phyloP scores from a whole-genome alignment of 2,797 vertebrate species.

The Eulemur mongoz region DNA sequence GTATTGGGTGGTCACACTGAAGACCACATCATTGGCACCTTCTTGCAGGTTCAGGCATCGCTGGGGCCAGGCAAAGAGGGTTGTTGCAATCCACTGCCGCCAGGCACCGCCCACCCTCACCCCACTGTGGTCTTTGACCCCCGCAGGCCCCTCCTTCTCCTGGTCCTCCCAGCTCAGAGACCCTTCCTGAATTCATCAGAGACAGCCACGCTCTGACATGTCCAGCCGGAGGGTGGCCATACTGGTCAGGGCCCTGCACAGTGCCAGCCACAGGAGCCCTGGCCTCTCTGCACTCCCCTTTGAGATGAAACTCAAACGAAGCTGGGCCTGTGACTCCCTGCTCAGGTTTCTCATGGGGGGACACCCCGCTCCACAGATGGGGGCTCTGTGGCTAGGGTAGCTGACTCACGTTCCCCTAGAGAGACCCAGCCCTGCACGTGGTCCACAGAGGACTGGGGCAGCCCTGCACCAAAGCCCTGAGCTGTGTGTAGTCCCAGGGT shows the following conservation, averaged over 20 bases:
- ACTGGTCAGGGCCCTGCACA: not conserved
- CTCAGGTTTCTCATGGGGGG: not conserved
- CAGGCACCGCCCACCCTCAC: not conserved
- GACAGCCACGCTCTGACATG: not conserved
- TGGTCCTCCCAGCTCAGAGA: not conserved
- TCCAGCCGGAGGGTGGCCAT: not conserved
- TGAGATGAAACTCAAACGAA: not conserved
- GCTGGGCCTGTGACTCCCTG: not conserved
- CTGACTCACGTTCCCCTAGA: not conserved
- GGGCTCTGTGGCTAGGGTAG: not conserved
- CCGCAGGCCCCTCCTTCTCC: not conserved
- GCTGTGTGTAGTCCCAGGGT: not conserved
- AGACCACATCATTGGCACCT: conserved; percentile 93
- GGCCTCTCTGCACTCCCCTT: too few relatives aligned
- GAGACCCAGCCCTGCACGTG: not conserved
- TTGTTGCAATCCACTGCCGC: not conserved
- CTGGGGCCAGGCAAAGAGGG: conserved; percentile 80
- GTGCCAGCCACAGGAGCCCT: not conserved
- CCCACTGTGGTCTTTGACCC: not conserved
- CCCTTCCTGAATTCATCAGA: not conserved
- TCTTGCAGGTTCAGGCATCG: conserved; percentile 91
- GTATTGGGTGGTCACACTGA: conserved; percentile 97
- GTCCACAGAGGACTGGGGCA: not conserved
- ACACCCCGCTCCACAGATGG: not conserved
- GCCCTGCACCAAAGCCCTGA: not conserved